phyloP scores from a whole-genome alignment of 2,888 invertebrate species.

The Cephus sareptanus region DNA sequence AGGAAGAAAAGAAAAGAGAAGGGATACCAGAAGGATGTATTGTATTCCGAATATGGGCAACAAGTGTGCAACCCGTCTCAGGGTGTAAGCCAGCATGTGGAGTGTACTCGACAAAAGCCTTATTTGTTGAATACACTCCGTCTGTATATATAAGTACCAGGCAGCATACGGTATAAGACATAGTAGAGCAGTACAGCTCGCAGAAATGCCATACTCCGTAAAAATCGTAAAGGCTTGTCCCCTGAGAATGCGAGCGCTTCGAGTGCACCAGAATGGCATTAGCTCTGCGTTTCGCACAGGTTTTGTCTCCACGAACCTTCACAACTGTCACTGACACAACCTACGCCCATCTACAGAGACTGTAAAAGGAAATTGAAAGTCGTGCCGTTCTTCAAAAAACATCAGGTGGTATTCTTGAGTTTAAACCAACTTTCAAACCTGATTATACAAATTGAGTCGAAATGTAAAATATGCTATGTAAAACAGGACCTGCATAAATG shows the following conservation, averaged over 20 bases:
- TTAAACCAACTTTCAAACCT: not conserved
- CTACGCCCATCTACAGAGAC: not conserved
- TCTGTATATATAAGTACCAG: constrained; percentile 37
- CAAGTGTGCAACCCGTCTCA: constrained; percentile 23
- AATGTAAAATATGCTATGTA: not conserved
- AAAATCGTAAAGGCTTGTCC: constrained; percentile 33
- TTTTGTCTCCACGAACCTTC: not conserved
- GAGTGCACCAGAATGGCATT: constrained; percentile 1
- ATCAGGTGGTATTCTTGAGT: not conserved
- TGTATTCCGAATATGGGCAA: constrained; percentile 25
- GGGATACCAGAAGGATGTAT: not conserved
- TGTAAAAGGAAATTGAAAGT: not conserved
- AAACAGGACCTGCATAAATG: not conserved
- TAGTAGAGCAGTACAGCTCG: not conserved
- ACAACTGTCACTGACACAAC: not conserved
- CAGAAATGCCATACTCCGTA: not conserved
- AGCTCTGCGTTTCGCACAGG: not conserved
- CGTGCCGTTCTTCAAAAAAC: not conserved
- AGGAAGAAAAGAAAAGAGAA: not conserved
- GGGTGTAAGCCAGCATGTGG: constrained; percentile 18
- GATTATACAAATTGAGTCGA: not conserved
- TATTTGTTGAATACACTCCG: constrained; percentile 49
- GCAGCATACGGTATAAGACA: not conserved
- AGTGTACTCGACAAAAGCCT: constrained; percentile 54
- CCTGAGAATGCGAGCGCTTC: constrained; percentile 36